Evolutionary conservation across 2,888 invertebrate genomes (phyloP).

Genomic region (Agonopterix heracliana): DNA sequence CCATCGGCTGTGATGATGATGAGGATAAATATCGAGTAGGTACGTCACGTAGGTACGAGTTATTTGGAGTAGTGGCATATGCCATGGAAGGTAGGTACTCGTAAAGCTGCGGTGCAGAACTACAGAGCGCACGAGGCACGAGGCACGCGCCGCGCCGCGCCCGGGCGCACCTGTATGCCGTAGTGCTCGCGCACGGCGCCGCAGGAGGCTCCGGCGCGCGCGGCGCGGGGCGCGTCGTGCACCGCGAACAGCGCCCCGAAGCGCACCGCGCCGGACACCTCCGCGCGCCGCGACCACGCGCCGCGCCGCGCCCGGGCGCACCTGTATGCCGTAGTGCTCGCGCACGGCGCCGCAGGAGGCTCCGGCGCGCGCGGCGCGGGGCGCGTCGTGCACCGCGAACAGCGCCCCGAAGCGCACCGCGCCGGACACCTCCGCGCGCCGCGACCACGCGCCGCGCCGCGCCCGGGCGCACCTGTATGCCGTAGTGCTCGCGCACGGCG

Average conservation of each 20-base stretch:
- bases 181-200: conserved; percentile 80
- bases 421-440: conserved; percentile 1
- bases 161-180: conserved; percentile 65
- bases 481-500: conserved; percentile 82
- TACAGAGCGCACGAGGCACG: not conserved
- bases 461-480: conserved; percentile 52
- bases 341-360: no score
- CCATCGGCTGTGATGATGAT: no score
- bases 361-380: no score
- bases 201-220: conserved; percentile 29
- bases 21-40: no score
- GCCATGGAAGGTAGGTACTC: no score
- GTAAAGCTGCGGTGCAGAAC: not conserved
- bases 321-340: no score
- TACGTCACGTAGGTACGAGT: no score
- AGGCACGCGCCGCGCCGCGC: not conserved
- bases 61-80: no score
- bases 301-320: no score
- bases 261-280: conserved; percentile 75
- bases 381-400: no score
- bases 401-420: no score
- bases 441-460: no score
- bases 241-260: conserved; percentile 77
- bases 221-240: conserved; percentile 60
- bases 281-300: conserved; percentile 43